Conservation (phyloP, 2,113 vertebrate genomes). For the Sinocyclocheilus anophthalmus region DNA sequence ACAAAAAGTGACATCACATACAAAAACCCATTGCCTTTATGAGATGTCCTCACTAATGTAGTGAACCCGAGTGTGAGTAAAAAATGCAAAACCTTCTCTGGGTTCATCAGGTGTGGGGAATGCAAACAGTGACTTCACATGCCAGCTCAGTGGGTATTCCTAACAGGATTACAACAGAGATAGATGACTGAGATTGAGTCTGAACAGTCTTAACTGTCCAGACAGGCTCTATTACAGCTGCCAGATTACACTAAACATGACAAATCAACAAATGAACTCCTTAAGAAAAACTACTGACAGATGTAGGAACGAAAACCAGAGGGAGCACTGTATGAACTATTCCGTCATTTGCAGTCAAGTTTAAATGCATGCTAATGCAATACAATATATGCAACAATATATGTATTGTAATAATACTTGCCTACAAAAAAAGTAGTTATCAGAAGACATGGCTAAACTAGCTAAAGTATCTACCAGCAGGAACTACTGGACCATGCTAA, state of each 20-base stretch:
- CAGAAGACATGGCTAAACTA: no score
- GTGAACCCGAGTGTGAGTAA: background rate
- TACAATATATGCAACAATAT: background rate
- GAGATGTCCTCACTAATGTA: background rate
- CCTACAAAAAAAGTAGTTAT: no score
- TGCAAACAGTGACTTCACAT: constrained; percentile 13
- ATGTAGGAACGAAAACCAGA: background rate
- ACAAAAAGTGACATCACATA: background rate
- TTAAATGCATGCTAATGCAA: background rate
- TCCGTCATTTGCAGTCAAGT: no score
- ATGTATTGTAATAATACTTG: no score
- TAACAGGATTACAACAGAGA: constrained; percentile 21
- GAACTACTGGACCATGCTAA: no score
- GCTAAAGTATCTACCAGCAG: background rate
- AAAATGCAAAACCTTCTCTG: background rate
- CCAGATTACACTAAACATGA: background rate
- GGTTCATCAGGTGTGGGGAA: background rate
- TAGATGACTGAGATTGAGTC: background rate
- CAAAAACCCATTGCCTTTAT: background rate
- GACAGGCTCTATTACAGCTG: background rate
- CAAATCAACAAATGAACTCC: background rate
- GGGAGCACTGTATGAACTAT: background rate
- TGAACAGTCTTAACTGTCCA: background rate
- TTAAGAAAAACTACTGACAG: background rate
- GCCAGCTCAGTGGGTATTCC: constrained; percentile 10